These are phyloP conservation scores for Antennarius striatus DNA, from an alignment of 2,113 vertebrate species.

Conservation along the genomic window DNA sequence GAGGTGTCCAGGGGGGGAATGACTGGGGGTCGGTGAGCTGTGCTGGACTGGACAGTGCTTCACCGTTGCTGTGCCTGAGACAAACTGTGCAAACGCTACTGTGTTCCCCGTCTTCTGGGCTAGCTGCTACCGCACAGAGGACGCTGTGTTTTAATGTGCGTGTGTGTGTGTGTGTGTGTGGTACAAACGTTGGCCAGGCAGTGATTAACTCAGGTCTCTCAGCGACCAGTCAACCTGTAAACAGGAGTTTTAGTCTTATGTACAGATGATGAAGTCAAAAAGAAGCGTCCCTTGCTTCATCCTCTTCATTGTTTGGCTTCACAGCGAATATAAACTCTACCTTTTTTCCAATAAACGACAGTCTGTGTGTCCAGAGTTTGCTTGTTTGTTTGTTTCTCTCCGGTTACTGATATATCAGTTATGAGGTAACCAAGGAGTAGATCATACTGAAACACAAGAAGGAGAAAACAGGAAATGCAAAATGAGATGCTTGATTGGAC, in stretches of 20 bases:
- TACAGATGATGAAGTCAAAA: slow-evolving; percentile 42
- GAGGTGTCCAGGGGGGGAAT: slow-evolving; percentile 45
- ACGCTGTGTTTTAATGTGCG: slow-evolving; percentile 25
- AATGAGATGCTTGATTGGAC: slow-evolving; percentile 13
- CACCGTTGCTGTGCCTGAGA: slow-evolving; percentile 74
- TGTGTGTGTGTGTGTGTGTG: slow-evolving; percentile 32
- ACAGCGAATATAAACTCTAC: slow-evolving; percentile 11
- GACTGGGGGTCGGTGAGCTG: slow-evolving; percentile 36
- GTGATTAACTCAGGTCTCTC: slow-evolving; percentile 61
- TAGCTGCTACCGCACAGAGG: slow-evolving; percentile 38
- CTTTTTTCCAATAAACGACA: slow-evolving; percentile 5
- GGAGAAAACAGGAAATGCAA: slow-evolving; percentile 28
- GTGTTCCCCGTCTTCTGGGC: slow-evolving; percentile 53
- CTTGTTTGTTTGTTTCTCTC: slow-evolving; percentile 20
- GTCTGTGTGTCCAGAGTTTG: slow-evolving; percentile 28
- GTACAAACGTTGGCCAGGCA: slow-evolving; percentile 71
- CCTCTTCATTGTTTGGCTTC: slow-evolving; percentile 37
- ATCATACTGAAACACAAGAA: slow-evolving; percentile 81
- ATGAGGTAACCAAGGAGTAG: slow-evolving; percentile 83
- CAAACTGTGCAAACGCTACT: slow-evolving; percentile 77
- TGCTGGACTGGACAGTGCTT: slow-evolving; percentile 51
- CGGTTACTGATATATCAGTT: slow-evolving; percentile 62
- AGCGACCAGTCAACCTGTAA: slow-evolving; percentile 63
- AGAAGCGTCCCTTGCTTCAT: slow-evolving; percentile 8
- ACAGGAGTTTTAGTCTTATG: slow-evolving; percentile 57